Base-by-base conservation (phyloP, 1,140 invertebrate genomes). In the Drosophila asahinai region DNA sequence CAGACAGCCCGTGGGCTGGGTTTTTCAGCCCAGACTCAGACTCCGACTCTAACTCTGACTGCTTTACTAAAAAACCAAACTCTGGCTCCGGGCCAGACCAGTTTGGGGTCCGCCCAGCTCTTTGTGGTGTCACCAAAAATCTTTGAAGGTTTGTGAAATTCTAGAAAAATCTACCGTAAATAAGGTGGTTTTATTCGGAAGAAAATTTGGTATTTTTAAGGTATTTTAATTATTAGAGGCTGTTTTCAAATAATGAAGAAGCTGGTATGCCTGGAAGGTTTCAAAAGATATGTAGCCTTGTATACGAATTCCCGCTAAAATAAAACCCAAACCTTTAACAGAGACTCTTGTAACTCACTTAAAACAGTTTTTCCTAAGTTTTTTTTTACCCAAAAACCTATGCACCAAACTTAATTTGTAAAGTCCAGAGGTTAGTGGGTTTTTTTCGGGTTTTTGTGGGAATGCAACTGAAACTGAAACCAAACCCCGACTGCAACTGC, bases 1-100 rank as follows among this genome's bases (percentile, higher is more conserved):
- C 84, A 67, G 75, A 72, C 74, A 49, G 19, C 22, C 58, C 45
- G 81, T 86, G 81, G 73, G 60, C 57, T 49, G 77, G 65, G 81
- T 58, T 52, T 68, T 25, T 11, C 14, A 3, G 22, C 68, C 45
- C 43, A 72, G 43, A 60, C 58, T 30, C 27, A n/a, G 7, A 3
- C 38, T 38, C 40, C 1, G 11, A 15, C 48, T 27, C 48, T 9
- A 17, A 17, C 33, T 36, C 33, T 2, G 19, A 55, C 33, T 38
- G 51, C 17, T 17, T 12, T 14, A 22, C 36, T 38, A 55, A 51
- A 42, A 59, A 45, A n/a, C 11, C 33, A 63, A 61, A 49, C 19
- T 30, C 27, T n/a, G 22, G 17, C 40, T 60, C 9, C 8, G 40
- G 36, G 19, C 73, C 74, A 59, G 63, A 80, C 83, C 77, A 63